These are phyloP conservation scores for Alcis repandata DNA, from an alignment of 2,888 invertebrate species.

Conservation along the genomic window DNA sequence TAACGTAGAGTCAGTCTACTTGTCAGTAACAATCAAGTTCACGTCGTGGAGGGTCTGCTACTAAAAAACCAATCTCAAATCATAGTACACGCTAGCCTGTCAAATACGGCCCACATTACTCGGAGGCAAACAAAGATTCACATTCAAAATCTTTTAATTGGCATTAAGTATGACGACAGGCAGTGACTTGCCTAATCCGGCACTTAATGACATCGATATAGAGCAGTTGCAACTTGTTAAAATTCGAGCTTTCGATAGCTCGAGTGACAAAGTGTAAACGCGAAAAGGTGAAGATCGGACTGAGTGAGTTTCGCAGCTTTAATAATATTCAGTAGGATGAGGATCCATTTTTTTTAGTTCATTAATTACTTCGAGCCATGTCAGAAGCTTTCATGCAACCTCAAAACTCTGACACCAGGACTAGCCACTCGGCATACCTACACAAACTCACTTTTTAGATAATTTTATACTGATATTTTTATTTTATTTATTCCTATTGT, in stretches of 20 bases:
- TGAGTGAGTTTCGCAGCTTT: neutral
- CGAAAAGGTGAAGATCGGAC: neutral
- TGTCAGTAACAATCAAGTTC: conserved; percentile 26
- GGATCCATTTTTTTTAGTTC: too few relatives aligned
- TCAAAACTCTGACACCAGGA: too few relatives aligned
- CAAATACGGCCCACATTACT: conserved; percentile 74
- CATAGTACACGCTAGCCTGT: conserved; percentile 56
- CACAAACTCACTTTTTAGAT: too few relatives aligned
- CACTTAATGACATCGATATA: conserved; percentile 68
- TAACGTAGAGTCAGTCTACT: conserved; percentile 13
- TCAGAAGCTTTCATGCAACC: too few relatives aligned
- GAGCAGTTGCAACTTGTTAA: conserved; percentile 58
- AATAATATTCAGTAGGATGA: neutral
- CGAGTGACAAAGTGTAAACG: neutral
- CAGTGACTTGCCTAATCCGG: conserved; percentile 83
- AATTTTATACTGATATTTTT: too few relatives aligned
- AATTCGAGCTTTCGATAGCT: neutral
- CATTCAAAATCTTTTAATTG: conserved; percentile 85
- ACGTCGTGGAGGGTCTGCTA: conserved; percentile 39
- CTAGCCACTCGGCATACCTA: too few relatives aligned
- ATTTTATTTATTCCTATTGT: too few relatives aligned
- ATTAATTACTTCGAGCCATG: too few relatives aligned
- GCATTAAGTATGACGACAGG: conserved; percentile 85
- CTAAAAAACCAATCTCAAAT: conserved; percentile 49
- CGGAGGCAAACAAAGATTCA: conserved; percentile 83